Percentiles rank a stretch among this genome's conserved stretches.
Conservation (phyloP, 2,888 invertebrate species). For the Bombyx huttoni region DNA sequence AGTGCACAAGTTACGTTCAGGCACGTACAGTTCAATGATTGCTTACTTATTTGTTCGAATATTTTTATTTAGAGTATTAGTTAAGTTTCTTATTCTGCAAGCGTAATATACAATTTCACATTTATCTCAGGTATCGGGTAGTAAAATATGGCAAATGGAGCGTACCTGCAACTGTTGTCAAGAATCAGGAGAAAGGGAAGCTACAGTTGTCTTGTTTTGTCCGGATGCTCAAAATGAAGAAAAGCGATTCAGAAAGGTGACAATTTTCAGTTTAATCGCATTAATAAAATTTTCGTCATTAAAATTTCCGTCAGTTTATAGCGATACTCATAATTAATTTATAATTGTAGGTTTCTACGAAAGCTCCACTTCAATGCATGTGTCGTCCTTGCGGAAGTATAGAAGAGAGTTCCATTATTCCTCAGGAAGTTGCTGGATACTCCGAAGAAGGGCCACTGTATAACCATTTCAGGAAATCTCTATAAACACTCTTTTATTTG, state of each 20-base stretch:
- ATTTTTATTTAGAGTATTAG: no score
- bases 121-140: constrained; percentile 84
- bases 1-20: constrained; percentile 93
- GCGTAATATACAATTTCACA: no score
- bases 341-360: constrained; percentile 82
- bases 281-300: no score
- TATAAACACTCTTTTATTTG: constrained; percentile 34
- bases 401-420: constrained; percentile 89
- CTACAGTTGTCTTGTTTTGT: constrained; percentile 88
- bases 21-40: constrained; percentile 51
- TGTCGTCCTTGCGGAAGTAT: constrained; percentile 92
- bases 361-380: constrained; percentile 94
- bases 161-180: constrained; percentile 96
- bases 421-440: constrained; percentile 91
- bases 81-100: no score
- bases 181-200: constrained; percentile 93
- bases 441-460: constrained; percentile 86
- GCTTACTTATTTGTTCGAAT: no score
- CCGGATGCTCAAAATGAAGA: constrained; percentile 91
- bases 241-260: constrained; percentile 86
- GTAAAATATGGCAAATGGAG: constrained; percentile 97
- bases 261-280: background rate
- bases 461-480: constrained; percentile 83
- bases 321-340: background rate
- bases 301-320: no score